Base-by-base conservation (phyloP, 2,113 vertebrate species). In the Ceyx margarethae region DNA sequence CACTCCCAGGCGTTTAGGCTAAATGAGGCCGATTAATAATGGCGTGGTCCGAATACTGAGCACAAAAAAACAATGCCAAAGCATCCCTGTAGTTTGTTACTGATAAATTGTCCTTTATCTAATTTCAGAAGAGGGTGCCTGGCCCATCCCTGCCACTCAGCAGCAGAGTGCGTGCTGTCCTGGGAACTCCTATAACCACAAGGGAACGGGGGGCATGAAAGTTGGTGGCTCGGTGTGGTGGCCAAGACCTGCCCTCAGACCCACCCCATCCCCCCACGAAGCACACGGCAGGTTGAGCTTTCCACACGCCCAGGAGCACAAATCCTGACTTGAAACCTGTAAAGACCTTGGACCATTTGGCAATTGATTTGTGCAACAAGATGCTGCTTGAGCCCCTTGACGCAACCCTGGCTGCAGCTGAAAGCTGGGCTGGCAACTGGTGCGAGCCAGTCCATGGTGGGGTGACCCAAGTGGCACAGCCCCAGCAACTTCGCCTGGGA, bases 161-260 rank as follows among this genome's bases (percentile, higher is more conserved):
- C 19, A 72, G 61, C 31, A 21, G 76, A 26, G 40, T 1, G 0
- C 0, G 10, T 25, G 78, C 35, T 2, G 0, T 54, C 18, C 80
- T 20, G 60, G 33, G 56, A 66, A 10, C 18, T 35, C 42, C 31
- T 53, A 5, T 6, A 62, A 54, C 74, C 2, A 0, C 81, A 7
- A 51, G 13, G 25, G 25, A 51, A 26, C 7, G 57, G 37, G 25
- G 33, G 25, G 48, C 33, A 29, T 5, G 2, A 25, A 46, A 51
- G 18, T 57, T 56, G 11, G 33, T 4, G 14, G 42, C 35, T 23
- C 15, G 23, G 23, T 6, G 1, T 0, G 0, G 13, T 9, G 29
- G 29, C 31, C 56, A 62, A 29, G 29, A 13, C 8, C 1, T 3
- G 53, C 53, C 7, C 5, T 6, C 46, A 62, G 19, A 78, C 48